Conservation (phyloP, 1,140 invertebrate species). For the Carcinoscorpius rotundicauda region DNA sequence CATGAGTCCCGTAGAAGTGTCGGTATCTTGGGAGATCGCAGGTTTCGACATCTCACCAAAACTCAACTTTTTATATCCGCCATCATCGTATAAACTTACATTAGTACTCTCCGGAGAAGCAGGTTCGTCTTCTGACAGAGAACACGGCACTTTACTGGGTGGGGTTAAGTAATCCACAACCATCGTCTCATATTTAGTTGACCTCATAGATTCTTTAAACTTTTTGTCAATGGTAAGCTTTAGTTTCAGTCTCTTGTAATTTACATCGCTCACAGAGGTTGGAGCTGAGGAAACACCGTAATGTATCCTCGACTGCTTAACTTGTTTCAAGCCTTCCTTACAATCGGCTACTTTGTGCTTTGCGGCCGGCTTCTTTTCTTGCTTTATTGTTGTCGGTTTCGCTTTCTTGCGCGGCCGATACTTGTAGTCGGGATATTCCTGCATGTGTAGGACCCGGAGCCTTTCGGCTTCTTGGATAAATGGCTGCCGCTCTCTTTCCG, state of each 20-base stretch:
- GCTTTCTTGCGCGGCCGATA: constrained; percentile 89
- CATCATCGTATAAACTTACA: constrained; percentile 47
- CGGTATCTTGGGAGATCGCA: too few species aligned
- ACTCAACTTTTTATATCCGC: not conserved
- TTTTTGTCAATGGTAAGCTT: constrained; percentile 45
- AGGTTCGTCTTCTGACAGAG: constrained; percentile 45
- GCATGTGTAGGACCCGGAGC: constrained; percentile 76
- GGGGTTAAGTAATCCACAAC: constrained; percentile 40
- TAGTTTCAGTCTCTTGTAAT: constrained; percentile 38
- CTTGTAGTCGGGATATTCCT: constrained; percentile 96
- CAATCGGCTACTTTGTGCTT: not conserved
- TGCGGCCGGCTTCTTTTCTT: not conserved
- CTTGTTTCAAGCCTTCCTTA: not conserved
- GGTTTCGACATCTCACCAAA: not conserved
- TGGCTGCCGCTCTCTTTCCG: constrained; percentile 73
- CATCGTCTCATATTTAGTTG: constrained; percentile 22
- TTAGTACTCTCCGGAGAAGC: constrained; percentile 60
- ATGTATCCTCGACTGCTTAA: not conserved
- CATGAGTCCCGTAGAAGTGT: too few species aligned
- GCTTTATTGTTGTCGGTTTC: constrained; percentile 23
- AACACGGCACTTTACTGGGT: constrained; percentile 62
- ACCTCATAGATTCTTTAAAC: constrained; percentile 39
- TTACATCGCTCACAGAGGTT: too few species aligned
- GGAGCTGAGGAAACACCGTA: not conserved
- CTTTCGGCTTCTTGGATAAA: constrained; percentile 90